Conservation (phyloP, 2,888 invertebrate species). For the Apamea crenata region DNA sequence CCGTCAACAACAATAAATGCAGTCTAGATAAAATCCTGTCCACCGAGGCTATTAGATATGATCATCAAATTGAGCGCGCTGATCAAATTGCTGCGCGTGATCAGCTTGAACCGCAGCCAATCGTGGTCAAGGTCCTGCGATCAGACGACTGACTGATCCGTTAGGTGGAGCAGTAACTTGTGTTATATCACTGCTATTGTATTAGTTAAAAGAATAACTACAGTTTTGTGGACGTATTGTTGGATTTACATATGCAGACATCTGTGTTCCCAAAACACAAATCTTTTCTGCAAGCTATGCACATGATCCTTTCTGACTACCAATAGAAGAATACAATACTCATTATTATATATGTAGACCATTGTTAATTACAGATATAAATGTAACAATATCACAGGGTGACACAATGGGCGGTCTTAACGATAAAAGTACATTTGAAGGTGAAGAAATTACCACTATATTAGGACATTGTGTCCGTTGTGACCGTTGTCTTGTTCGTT, state of each 20-base stretch:
- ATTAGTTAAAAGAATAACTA: not conserved
- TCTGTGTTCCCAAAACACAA: not conserved
- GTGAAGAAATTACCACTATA: not conserved
- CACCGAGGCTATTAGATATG: constrained; percentile 16
- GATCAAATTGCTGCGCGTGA: constrained; percentile 51
- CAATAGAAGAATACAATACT: not conserved
- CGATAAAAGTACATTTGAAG: not conserved
- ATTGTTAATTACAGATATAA: not conserved
- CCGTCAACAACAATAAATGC: constrained; percentile 4
- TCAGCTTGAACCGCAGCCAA: constrained; percentile 54
- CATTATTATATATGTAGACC: not conserved
- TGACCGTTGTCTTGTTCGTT: not conserved
- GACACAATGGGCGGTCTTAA: not conserved
- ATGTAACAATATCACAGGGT: not conserved
- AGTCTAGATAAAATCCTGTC: constrained; percentile 33
- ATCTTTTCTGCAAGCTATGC: not conserved
- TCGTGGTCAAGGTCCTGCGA: constrained; percentile 54
- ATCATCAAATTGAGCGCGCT: constrained; percentile 48
- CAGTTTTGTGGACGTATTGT: not conserved
- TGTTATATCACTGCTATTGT: not conserved
- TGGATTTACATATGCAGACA: not conserved
- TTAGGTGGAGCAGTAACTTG: constrained; percentile 5
- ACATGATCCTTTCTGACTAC: not conserved
- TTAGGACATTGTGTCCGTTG: not conserved
- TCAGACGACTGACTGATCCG: not conserved